Conservation (phyloP, 2,888 invertebrate genomes). For the Arge pagana region DNA sequence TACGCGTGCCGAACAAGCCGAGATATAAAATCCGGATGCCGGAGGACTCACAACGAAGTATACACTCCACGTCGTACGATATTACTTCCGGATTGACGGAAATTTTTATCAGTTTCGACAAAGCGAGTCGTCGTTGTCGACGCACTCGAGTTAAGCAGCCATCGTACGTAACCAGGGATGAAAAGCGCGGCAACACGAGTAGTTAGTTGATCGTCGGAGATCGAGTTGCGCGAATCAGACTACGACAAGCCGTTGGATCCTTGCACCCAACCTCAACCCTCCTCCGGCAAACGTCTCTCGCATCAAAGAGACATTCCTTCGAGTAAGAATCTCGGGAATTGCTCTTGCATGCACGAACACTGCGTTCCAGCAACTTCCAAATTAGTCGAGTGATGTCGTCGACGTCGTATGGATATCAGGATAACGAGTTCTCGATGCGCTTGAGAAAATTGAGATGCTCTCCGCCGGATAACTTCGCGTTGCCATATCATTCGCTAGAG, state of each 20-base stretch:
- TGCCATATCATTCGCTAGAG: too few species aligned
- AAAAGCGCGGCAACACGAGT: too few species aligned
- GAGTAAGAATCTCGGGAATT: constrained; percentile 44
- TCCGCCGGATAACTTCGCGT: too few species aligned
- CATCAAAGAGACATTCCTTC: constrained; percentile 45
- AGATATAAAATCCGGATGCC: too few species aligned
- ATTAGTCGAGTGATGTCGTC: constrained; percentile 12
- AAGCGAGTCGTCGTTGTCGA: too few species aligned
- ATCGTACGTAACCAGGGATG: too few species aligned
- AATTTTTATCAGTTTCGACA: constrained; percentile 12
- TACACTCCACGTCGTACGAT: neutral
- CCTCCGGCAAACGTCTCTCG: constrained; percentile 13
- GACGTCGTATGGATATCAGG: neutral
- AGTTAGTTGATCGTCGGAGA: too few species aligned
- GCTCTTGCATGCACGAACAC: constrained; percentile 38
- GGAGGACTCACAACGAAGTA: neutral
- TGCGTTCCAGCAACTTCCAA: constrained; percentile 30
- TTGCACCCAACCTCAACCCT: constrained; percentile 3
- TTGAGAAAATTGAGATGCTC: too few species aligned
- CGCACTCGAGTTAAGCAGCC: too few species aligned
- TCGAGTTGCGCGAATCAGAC: too few species aligned
- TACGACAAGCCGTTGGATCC: constrained; percentile 6
- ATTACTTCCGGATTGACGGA: constrained; percentile 9
- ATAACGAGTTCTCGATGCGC: too few species aligned
- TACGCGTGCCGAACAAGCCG: neutral